These are phyloP conservation scores for Drosophila multiciliata DNA, from an alignment of 2,888 invertebrate genomes.

Conservation along the genomic window DNA sequence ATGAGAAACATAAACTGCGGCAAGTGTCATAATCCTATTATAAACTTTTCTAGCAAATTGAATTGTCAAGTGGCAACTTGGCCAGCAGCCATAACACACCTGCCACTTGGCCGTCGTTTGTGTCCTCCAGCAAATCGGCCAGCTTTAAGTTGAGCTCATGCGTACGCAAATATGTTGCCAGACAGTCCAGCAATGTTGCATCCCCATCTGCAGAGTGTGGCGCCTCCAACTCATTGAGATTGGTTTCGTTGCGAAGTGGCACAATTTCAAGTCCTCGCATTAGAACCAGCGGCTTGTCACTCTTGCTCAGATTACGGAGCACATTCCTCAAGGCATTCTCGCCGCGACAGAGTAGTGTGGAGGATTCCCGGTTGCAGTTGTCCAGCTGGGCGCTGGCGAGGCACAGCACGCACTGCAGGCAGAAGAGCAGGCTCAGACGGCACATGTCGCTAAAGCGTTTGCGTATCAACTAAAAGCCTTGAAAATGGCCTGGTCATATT, in stretches of 20 bases:
- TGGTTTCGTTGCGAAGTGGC: constrained; percentile 71
- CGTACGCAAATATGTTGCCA: constrained; percentile 89
- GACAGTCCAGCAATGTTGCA: constrained; percentile 84
- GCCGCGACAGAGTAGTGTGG: constrained; percentile 85
- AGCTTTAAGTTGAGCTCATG: constrained; percentile 91
- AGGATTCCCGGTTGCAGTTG: constrained; percentile 50
- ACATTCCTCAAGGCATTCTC: constrained; percentile 86
- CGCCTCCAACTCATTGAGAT: constrained; percentile 19
- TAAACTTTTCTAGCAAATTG: constrained; percentile 20
- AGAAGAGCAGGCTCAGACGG: constrained; percentile 52
- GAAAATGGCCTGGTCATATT: constrained; percentile 63
- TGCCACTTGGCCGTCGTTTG: constrained; percentile 37
- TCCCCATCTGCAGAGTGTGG: constrained; percentile 22
- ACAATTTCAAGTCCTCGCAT: constrained; percentile 84
- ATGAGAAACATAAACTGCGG: constrained; percentile 6
- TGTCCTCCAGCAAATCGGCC: constrained; percentile 87
- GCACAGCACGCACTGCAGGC: constrained; percentile 46
- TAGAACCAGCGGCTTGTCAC: constrained; percentile 78
- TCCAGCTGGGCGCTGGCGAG: constrained; percentile 46
- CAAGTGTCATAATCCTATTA: constrained; percentile 23
- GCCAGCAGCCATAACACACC: constrained; percentile 37
- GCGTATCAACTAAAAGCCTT: constrained; percentile 70
- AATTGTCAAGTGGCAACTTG: constrained; percentile 5
- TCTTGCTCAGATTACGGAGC: constrained; percentile 86
- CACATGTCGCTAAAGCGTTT: constrained; percentile 61